Base-by-base conservation (phyloP, 1,140 invertebrate genomes). In the Calliphora vicina region DNA sequence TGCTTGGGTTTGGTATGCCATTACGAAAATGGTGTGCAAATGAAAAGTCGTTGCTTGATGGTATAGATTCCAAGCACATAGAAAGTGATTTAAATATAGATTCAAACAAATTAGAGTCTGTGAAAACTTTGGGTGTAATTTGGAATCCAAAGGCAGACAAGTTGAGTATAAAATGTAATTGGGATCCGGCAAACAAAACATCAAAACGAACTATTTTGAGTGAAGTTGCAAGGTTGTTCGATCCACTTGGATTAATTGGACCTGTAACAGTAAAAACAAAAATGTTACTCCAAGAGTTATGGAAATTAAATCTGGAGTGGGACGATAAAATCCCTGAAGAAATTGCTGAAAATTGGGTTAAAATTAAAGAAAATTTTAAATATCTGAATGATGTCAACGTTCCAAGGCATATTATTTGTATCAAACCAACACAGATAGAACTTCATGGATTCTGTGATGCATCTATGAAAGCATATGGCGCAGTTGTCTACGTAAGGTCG, bases 221-320 rank as follows among this genome's bases (percentile, higher is more conserved):
- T 2, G 84, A 90, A n/a, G 83, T 90, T 13, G 84, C 89, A 5
- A 85, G 84, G 83, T 57, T 91, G 8, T 91, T 86, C 76, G 90
- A 91, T 83, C 90, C 90, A 81, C 82, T 91, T 26, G 91, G 91
- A 23, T 87, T 89, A 82, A 72, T 91, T 10, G 83, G 86, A 23
- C 91, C 91, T 12, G 81, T 90, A 20, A 85, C 86, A 9, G 86
- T 91, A 8, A 83, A 26, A 13, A 86, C 87, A 13, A 91, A 92
- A 85, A 86, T 91, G 15, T 86, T 91, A 8, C 86, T 91, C 9
- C 91, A 91, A 85, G 86, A 88, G 72, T 17, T 91, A 1, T 90
- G 91, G 90, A 85, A 84, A 84, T 20, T 35, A 82, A 86, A 88
- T 45, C 81, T 88, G 25, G 86, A 86, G 6, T 91, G 90, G 90